Conservation (phyloP, 2,888 invertebrate genomes). For the Tricholauxania praeusta region DNA sequence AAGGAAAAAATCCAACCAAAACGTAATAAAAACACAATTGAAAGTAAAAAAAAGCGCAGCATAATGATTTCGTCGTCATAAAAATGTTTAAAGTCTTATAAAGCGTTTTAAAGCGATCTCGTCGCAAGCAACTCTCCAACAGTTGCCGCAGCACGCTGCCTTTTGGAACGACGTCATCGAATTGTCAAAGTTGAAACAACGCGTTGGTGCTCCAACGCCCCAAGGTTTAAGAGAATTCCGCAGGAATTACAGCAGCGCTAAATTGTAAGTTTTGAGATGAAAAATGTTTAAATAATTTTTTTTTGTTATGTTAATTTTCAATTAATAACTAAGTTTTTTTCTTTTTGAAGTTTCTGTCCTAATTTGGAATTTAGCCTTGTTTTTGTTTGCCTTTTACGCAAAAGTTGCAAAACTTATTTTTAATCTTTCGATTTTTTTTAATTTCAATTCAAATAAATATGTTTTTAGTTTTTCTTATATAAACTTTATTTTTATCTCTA, state of each 20-base stretch:
- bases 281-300: background rate
- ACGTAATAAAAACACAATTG: conserved; percentile 16
- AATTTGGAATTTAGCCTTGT: conserved; percentile 26
- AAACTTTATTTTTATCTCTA: too few relatives aligned
- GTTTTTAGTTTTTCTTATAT: too few relatives aligned
- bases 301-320: background rate
- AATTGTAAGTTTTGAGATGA: conserved; percentile 23
- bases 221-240: background rate
- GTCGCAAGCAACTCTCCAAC: conserved; percentile 16
- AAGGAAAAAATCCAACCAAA: conserved; percentile 15
- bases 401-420: too few relatives aligned
- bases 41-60: conserved; percentile 14
- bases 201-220: conserved; percentile 14
- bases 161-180: conserved; percentile 22
- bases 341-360: background rate
- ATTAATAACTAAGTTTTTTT: background rate
- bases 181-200: background rate
- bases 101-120: background rate
- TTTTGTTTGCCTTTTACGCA: background rate
- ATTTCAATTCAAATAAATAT: too few relatives aligned
- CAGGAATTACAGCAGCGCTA: conserved; percentile 27
- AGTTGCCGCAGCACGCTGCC: conserved; percentile 23
- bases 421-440: too few relatives aligned
- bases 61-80: conserved; percentile 13
- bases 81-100: conserved; percentile 26